Evolutionary conservation across 2,113 vertebrate genomes (phyloP), one percentile per base, ranked within the genome.

Genomic region (Neomonachus schauinslandi): DNA sequence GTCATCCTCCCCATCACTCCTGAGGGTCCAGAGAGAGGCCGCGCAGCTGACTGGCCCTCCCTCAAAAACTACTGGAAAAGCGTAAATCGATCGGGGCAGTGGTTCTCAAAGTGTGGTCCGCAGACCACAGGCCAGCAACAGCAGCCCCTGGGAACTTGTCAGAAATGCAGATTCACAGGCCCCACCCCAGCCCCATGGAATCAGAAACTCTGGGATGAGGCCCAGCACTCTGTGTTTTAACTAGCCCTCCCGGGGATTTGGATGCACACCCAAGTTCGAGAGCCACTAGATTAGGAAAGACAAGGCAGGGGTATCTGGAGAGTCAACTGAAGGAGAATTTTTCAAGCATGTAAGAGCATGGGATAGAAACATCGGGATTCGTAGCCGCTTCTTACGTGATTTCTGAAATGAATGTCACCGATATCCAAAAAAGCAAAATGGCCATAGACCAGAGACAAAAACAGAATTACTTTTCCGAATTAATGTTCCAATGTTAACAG

Each of bases 401-500:
- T 91, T 91, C 85, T 72, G 76, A 91, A 95, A 61, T 39, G 36
- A 72, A 90, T 61, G 36, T 2, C 59, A 80, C 57, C 76, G 15
- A 49, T n/a, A 93, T 71, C 51, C 86, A 53, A 74, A 92, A 79
- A 74, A 10, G 14, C 19, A 91, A 95, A 82, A 86, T 12, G 8
- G 3, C 13, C 65, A 2, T 63, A 76, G 61, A 63, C 28, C 26
- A 65, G 65, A 61, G 57, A 69, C 46, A 92, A 94, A 57, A n/a
- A 33, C 33, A 94, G 21, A 67, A 57, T 79, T 39, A 39, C 65
- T 85, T 63, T 83, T 74, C 67, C 1, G 51, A 96, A 80, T 87
- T 76, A 94, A 53, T 72, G 53, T 94, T 81, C 59, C 53, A 69
- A 76, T 82, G 42, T 80, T 57, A 95, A 93, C 31, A 92, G 93